phyloP scores from a whole-genome alignment of 1,140 invertebrate species.

The Neuroterus valhalla region DNA sequence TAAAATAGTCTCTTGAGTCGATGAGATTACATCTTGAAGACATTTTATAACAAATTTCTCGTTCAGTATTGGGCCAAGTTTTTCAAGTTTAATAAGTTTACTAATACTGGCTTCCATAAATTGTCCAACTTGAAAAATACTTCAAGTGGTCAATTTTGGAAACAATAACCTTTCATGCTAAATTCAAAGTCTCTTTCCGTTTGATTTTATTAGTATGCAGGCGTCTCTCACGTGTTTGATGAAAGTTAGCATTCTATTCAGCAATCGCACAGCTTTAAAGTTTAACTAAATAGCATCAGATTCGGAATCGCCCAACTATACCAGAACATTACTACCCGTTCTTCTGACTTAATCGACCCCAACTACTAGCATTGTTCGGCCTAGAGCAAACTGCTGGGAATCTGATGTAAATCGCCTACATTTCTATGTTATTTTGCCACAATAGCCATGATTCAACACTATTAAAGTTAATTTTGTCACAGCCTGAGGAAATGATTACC shows the following conservation, averaged over 20 bases:
- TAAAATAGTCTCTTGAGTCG: slow-evolving; percentile 26
- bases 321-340: slow-evolving; percentile 24
- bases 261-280: slow-evolving; percentile 14
- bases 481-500: no score
- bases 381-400: slow-evolving; percentile 24
- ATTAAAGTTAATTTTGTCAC: not conserved
- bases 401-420: slow-evolving; percentile 10
- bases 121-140: no score
- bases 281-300: slow-evolving; percentile 29
- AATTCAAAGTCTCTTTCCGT: not conserved
- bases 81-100: not conserved
- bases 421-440: slow-evolving; percentile 19
- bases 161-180: no score
- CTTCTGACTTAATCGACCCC: slow-evolving; percentile 26
- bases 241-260: slow-evolving; percentile 15
- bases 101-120: no score
- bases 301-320: slow-evolving; percentile 19
- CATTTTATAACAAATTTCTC: not conserved
- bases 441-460: not conserved
- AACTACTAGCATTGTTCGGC: slow-evolving; percentile 25
- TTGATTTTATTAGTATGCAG: not conserved
- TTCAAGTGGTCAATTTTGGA: no score
- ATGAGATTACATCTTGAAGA: slow-evolving; percentile 26
- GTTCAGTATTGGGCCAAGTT: not conserved
- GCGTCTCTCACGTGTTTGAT: not conserved